Evolutionary conservation across 2,797 vertebrate species (phyloP).

Genomic region (Rhinogobio ventralis): DNA sequence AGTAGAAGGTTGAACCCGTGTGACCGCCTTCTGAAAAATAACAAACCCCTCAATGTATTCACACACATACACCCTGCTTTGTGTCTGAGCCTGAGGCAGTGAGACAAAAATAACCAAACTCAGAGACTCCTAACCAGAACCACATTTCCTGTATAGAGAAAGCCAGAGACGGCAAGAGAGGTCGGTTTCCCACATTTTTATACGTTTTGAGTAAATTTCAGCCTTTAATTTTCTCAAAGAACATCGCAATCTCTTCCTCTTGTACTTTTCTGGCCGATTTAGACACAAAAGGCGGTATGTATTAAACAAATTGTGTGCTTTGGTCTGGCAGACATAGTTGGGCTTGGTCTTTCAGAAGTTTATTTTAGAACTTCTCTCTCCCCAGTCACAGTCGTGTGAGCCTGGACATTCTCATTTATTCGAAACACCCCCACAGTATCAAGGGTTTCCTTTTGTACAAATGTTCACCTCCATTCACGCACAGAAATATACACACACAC

Average conservation of each 20-base stretch:
- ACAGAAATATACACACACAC: conserved; percentile 35
- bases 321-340: conserved; percentile 42
- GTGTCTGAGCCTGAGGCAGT: conserved; percentile 52
- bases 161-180: conserved; percentile 23
- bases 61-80: conserved; percentile 42
- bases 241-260: conserved; percentile 32
- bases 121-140: conserved; percentile 76
- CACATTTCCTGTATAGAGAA: conserved; percentile 75
- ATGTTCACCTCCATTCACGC: conserved; percentile 49
- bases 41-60: conserved; percentile 18
- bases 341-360: conserved; percentile 55
- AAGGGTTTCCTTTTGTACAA: conserved; percentile 62
- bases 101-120: conserved; percentile 62
- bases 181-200: conserved; percentile 19
- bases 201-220: not conserved
- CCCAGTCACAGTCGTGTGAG: conserved; percentile 58
- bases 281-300: conserved; percentile 26
- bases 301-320: conserved; percentile 49
- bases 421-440: conserved; percentile 61
- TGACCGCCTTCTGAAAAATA: conserved; percentile 37
- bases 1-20: conserved; percentile 8
- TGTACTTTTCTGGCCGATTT: conserved; percentile 41
- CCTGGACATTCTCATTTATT: conserved; percentile 66
- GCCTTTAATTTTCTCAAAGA: conserved; percentile 25
- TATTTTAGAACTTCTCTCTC: conserved; percentile 60